Evolutionary conservation across 2,113 vertebrate species (phyloP).

Genomic region (Microcebus murinus): DNA sequence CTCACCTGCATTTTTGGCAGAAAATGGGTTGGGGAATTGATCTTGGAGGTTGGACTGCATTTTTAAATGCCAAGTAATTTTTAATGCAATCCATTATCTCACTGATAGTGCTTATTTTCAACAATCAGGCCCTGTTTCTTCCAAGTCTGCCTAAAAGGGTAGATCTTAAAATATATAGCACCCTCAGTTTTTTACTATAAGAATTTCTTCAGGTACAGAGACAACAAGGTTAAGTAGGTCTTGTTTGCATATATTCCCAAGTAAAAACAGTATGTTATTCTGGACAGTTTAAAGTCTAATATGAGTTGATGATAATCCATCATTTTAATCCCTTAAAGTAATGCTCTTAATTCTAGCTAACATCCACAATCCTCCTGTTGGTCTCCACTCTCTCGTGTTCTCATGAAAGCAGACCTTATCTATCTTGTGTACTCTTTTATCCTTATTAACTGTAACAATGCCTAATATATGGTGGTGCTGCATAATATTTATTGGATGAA

Average conservation of each 20-base stretch:
- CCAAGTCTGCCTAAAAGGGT: background rate
- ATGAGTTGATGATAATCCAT: background rate
- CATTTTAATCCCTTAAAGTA: background rate
- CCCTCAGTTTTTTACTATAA: background rate
- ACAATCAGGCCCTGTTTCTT: background rate
- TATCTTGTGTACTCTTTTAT: background rate
- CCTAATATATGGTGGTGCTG: background rate
- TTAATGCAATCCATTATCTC: background rate
- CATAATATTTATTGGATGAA: background rate
- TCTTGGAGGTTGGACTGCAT: background rate
- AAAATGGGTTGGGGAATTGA: background rate
- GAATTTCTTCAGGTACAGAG: background rate
- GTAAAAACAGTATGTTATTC: background rate
- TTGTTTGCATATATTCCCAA: background rate
- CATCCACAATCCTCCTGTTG: accelerated
- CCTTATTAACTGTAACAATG: background rate
- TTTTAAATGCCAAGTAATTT: background rate
- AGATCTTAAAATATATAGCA: background rate
- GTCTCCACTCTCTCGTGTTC: background rate
- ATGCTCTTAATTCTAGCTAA: background rate
- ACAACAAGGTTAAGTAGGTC: background rate
- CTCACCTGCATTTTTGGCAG: background rate
- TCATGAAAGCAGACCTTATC: background rate
- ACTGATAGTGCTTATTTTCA: background rate
- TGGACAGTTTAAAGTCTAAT: background rate